Evolutionary conservation across 2,888 invertebrate species (phyloP).

Genomic region (Chrysomela aeneicollis): DNA sequence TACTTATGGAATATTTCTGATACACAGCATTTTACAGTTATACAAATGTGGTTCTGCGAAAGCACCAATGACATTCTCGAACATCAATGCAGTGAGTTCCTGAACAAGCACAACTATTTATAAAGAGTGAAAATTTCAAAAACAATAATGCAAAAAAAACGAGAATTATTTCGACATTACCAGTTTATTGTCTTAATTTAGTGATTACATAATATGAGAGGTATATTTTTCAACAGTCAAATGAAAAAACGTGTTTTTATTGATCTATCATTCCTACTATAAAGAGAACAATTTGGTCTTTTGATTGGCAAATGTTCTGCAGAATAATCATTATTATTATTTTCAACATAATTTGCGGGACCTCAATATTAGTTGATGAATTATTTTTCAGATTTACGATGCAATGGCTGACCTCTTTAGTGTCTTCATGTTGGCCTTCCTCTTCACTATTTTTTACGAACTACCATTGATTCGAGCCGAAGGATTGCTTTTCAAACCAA

Average conservation of each 20-base stretch:
- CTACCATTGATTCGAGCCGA: conserved; percentile 45
- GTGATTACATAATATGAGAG: too few relatives aligned
- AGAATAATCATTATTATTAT: too few relatives aligned
- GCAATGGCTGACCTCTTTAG: conserved; percentile 52
- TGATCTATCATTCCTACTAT: too few relatives aligned
- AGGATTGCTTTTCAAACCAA: conserved; percentile 29
- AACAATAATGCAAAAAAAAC: too few relatives aligned
- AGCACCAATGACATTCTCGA: conserved; percentile 50
- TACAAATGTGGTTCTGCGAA: conserved; percentile 49
- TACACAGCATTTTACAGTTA: conserved; percentile 53
- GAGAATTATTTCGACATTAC: too few relatives aligned
- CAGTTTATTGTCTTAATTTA: too few relatives aligned
- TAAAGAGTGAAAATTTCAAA: background rate
- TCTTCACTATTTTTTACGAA: conserved; percentile 55
- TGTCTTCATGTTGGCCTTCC: conserved; percentile 45
- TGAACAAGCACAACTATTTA: background rate
- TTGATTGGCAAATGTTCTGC: too few relatives aligned
- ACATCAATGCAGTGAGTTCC: conserved; percentile 51
- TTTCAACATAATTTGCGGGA: too few relatives aligned
- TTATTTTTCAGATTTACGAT: conserved; percentile 47
- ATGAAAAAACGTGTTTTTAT: too few relatives aligned
- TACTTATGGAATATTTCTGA: conserved; percentile 56
- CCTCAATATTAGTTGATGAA: background rate
- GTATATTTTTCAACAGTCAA: too few relatives aligned
- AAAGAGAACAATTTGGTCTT: too few relatives aligned